These are phyloP conservation scores for Heliconius aoede DNA, from an alignment of 2,888 invertebrate species.

Conservation along the genomic window DNA sequence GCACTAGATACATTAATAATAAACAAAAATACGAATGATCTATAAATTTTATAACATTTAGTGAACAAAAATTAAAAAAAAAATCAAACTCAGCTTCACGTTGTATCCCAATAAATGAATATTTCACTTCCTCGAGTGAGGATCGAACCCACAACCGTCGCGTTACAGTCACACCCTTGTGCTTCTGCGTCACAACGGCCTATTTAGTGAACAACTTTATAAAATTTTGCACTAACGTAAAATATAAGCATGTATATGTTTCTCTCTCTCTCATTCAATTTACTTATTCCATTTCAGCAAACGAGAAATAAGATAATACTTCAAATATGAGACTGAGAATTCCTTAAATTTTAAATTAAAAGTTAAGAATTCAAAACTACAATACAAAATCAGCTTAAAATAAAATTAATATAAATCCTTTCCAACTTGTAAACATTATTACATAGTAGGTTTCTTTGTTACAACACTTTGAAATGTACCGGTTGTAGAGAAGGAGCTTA, in stretches of 20 bases:
- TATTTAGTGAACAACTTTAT: background rate
- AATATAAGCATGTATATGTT: no score
- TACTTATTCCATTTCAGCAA: background rate
- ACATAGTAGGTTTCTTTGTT: background rate
- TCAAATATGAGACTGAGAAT: background rate
- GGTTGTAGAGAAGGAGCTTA: background rate
- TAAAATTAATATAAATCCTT: background rate
- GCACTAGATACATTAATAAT: no score
- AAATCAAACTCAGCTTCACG: no score
- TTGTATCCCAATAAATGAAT: no score
- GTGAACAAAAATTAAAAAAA: no score
- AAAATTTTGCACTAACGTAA: background rate
- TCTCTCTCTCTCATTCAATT: no score
- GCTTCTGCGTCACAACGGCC: no score
- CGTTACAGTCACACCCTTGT: no score
- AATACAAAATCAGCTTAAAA: background rate
- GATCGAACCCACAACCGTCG: no score
- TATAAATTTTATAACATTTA: no score
- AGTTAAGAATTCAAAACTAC: background rate
- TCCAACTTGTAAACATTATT: background rate
- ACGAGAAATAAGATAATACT: background rate
- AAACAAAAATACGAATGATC: no score
- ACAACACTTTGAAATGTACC: conserved; percentile 7
- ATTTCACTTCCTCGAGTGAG: no score
- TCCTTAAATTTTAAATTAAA: background rate